phyloP scores from a whole-genome alignment of 2,888 invertebrate species.

The Cosmorhoe ocellata region DNA sequence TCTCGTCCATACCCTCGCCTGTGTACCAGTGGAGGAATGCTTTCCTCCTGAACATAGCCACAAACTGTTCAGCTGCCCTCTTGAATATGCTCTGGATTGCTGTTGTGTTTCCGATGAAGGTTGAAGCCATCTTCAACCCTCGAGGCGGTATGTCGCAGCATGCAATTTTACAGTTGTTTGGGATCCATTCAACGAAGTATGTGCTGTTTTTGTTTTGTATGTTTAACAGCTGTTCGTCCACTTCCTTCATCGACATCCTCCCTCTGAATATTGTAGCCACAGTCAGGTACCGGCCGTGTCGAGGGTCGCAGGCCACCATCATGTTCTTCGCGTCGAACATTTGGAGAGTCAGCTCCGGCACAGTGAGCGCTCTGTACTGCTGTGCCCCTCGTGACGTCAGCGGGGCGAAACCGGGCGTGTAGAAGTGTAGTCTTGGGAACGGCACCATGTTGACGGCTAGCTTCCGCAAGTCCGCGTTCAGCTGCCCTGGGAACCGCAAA shows the following conservation, averaged over 20 bases:
- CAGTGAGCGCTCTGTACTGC: constrained; percentile 94
- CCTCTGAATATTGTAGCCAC: constrained; percentile 95
- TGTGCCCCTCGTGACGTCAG: constrained; percentile 91
- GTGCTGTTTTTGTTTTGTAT: constrained; percentile 90
- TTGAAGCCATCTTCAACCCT: constrained; percentile 92
- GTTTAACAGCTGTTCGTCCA: constrained; percentile 89
- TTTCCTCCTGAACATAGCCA: constrained; percentile 96
- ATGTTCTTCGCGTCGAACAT: constrained; percentile 87
- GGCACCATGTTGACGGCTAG: constrained; percentile 80
- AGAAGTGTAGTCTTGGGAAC: constrained; percentile 85
- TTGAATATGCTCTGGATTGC: constrained; percentile 94
- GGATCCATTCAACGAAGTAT: constrained; percentile 92
- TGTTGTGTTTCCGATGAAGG: constrained; percentile 93
- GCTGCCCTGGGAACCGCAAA: constrained; percentile 84
- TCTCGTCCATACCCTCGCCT: constrained; percentile 95
- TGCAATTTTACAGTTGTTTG: constrained; percentile 89
- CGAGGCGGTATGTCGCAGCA: constrained; percentile 90
- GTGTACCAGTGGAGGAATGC: constrained; percentile 99
- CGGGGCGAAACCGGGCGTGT: constrained; percentile 84
- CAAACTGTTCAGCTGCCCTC: constrained; percentile 92
- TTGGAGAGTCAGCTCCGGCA: constrained; percentile 90
- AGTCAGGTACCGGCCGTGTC: constrained; percentile 94
- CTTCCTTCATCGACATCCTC: constrained; percentile 96
- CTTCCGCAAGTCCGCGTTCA: constrained; percentile 73
- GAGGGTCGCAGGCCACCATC: constrained; percentile 96